phyloP scores from a whole-genome alignment of 2,888 invertebrate genomes.

The Polydrusus tereticollis region DNA sequence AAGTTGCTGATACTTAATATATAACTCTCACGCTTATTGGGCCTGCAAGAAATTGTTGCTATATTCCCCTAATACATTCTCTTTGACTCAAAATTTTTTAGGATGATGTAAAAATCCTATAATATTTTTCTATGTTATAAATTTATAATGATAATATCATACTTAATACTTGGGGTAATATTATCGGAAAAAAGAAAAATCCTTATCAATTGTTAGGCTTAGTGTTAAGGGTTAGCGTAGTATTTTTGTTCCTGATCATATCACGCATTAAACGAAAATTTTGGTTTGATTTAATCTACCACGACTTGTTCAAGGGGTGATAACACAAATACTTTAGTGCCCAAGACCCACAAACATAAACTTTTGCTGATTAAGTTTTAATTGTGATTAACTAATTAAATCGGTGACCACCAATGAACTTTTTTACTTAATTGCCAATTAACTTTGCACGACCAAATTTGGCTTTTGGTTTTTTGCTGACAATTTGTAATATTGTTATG shows the following conservation, averaged over 20 bases:
- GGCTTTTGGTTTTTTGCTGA: too few species aligned
- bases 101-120: background rate
- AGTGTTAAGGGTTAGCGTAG: background rate
- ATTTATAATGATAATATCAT: background rate
- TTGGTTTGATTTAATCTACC: background rate
- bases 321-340: background rate
- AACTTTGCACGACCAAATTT: too few species aligned
- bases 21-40: too few species aligned
- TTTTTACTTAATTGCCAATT: too few species aligned
- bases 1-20: too few species aligned
- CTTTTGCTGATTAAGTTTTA: too few species aligned
- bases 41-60: background rate
- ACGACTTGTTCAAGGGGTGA: background rate
- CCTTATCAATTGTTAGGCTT: background rate
- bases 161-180: background rate
- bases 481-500: too few species aligned
- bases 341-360: too few species aligned
- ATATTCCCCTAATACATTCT: background rate
- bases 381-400: too few species aligned
- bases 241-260: conserved; percentile 1
- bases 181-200: conserved; percentile 1
- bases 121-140: background rate
- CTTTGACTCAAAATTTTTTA: background rate
- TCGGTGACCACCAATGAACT: too few species aligned
- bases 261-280: background rate